These are phyloP conservation scores for Paramacrobiotus metropolitanus DNA, from an alignment of 1,140 invertebrate genomes.

Conservation along the genomic window DNA sequence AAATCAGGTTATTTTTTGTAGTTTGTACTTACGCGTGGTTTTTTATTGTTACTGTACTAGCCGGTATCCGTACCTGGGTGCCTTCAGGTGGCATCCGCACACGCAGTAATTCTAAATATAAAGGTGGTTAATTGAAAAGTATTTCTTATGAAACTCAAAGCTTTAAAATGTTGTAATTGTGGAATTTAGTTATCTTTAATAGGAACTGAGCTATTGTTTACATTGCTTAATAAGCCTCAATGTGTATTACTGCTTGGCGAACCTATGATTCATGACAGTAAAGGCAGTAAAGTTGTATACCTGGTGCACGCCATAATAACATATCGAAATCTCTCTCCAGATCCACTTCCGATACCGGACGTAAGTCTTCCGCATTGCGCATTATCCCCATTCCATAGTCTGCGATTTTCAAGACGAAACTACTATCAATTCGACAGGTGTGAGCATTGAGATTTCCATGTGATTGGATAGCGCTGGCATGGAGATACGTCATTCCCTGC, in stretches of 20 bases:
- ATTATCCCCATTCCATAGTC: conserved; percentile 76
- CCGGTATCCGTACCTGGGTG: background rate
- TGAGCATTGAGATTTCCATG: conserved; percentile 88
- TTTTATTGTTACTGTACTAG: too few relatives aligned
- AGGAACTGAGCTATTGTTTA: too few relatives aligned
- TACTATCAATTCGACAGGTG: conserved; percentile 88
- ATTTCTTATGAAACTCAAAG: conserved; percentile 22
- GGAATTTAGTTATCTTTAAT: too few relatives aligned
- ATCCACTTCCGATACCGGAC: conserved; percentile 10
- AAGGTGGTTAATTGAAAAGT: too few relatives aligned
- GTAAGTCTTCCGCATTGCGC: conserved; percentile 10
- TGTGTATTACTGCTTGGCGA: too few relatives aligned
- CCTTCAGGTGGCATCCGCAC: background rate
- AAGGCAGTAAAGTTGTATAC: too few relatives aligned
- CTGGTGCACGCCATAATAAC: conserved; percentile 69
- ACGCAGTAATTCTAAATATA: background rate
- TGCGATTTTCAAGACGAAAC: conserved; percentile 88
- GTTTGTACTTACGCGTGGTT: too few relatives aligned
- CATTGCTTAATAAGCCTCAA: too few relatives aligned
- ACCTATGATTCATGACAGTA: too few relatives aligned
- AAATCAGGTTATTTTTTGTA: too few relatives aligned
- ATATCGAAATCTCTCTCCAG: conserved; percentile 19
- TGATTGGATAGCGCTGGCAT: conserved; percentile 50
- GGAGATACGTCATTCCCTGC: conserved; percentile 85
- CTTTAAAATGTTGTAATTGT: too few relatives aligned